A percentile compares a stretch with the other conserved stretches of the same genome.
Evolutionary conservation across 2,888 invertebrate species (phyloP).

Genomic region (Maniola hyperantus): DNA sequence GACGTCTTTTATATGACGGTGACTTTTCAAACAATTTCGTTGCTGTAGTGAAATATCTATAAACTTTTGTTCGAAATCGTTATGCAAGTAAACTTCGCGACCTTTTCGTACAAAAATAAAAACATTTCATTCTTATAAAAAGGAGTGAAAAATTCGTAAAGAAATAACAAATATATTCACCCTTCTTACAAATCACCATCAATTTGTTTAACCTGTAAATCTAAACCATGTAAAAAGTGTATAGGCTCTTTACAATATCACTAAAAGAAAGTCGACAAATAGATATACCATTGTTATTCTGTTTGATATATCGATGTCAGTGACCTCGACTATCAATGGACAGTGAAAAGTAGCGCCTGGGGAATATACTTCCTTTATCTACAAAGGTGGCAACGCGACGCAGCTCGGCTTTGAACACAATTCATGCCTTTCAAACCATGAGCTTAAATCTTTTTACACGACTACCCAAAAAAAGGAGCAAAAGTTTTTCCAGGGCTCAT

Average conservation of each 20-base stretch:
- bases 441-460: slow-evolving; percentile 11
- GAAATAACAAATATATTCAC: slow-evolving; percentile 7
- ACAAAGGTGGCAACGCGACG: slow-evolving; percentile 32
- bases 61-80: background rate
- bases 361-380: slow-evolving; percentile 38
- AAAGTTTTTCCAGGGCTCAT: no score
- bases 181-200: slow-evolving; percentile 12
- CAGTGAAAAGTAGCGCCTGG: slow-evolving; percentile 33
- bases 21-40: no score
- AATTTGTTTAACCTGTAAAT: slow-evolving; percentile 8
- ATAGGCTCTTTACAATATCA: slow-evolving; percentile 2
- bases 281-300: slow-evolving; percentile 30
- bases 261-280: slow-evolving; percentile 16
- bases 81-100: background rate
- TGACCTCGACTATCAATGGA: slow-evolving; percentile 37
- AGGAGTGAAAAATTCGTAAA: background rate
- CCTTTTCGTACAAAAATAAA: background rate
- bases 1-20: background rate
- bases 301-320: slow-evolving; percentile 28
- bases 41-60: no score
- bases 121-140: background rate
- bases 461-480: no score
- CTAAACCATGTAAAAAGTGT: slow-evolving; percentile 2
- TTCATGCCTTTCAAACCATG: slow-evolving; percentile 29
- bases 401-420: slow-evolving; percentile 32